These are phyloP conservation scores for Panzeria rudis DNA, from an alignment of 2,888 invertebrate species.

Conservation along the genomic window DNA sequence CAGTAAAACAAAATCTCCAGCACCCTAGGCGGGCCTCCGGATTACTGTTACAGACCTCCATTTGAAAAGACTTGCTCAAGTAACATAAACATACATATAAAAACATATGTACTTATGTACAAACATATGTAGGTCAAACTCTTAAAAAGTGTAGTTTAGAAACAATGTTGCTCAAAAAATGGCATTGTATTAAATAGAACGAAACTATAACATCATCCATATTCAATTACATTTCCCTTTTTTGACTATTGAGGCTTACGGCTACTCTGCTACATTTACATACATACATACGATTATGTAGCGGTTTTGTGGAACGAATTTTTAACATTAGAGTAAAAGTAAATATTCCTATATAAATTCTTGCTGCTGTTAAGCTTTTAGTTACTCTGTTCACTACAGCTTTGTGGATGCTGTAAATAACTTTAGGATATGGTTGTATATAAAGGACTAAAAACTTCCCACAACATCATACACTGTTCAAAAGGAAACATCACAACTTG, in stretches of 20 bases:
- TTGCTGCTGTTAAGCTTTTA: background rate
- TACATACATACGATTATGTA: no score
- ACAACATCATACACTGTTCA: background rate
- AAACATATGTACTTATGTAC: no score
- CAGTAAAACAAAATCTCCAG: no score
- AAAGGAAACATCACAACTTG: background rate
- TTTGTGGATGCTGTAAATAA: slow-evolving; percentile 3
- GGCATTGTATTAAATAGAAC: background rate
- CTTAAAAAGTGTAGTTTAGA: background rate
- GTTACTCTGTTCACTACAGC: background rate
- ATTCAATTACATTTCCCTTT: background rate
- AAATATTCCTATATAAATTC: background rate
- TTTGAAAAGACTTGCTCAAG: no score
- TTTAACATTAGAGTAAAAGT: background rate
- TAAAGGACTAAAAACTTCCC: background rate
- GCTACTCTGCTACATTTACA: no score
- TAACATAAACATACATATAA: no score
- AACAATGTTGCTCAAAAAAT: background rate
- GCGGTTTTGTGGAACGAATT: no score
- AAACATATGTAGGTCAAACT: background rate
- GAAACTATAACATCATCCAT: background rate
- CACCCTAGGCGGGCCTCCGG: no score
- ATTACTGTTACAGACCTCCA: no score
- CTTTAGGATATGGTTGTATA: background rate
- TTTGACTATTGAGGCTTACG: background rate